Conservation (phyloP, 2,888 invertebrate genomes). For the Helleia helle region DNA sequence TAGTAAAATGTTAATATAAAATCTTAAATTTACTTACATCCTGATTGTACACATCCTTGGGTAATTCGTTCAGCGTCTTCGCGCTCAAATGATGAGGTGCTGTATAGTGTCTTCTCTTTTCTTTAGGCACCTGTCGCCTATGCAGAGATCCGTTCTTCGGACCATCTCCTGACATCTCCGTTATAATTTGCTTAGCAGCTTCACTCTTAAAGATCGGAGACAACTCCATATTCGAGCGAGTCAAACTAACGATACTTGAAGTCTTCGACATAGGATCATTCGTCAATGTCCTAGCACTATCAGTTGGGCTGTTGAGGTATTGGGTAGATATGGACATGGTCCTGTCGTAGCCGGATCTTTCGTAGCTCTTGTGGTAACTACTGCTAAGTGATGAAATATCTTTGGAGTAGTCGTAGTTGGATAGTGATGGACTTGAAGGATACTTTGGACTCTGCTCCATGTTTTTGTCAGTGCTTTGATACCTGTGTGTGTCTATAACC, state of each 20-base stretch:
- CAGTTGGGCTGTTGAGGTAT: conserved; percentile 62
- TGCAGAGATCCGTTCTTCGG: conserved; percentile 74
- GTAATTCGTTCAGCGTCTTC: conserved; percentile 75
- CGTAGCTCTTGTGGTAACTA: conserved; percentile 57
- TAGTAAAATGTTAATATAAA: too few species aligned
- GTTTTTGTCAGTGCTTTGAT: conserved; percentile 44
- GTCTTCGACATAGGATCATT: conserved; percentile 65
- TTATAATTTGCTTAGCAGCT: conserved; percentile 89
- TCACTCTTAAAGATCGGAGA: conserved; percentile 91
- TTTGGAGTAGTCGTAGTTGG: conserved; percentile 59
- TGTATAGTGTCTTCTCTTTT: conserved; percentile 90
- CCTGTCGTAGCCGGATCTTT: conserved; percentile 48
- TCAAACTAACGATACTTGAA: conserved; percentile 59
- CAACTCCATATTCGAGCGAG: conserved; percentile 70
- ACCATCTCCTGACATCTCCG: conserved; percentile 79
- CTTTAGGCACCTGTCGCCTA: conserved; percentile 82
- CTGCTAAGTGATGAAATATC: conserved; percentile 58
- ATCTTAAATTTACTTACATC: conserved; percentile 45
- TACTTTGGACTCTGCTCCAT: conserved; percentile 63
- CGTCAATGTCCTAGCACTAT: conserved; percentile 57
- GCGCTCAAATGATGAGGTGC: conserved; percentile 84
- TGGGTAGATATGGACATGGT: conserved; percentile 55
- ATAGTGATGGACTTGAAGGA: conserved; percentile 61
- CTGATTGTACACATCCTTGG: conserved; percentile 55
- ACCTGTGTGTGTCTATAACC: conserved; percentile 40